Conservation (phyloP, 2,113 vertebrate genomes). For the Seriola dumerili region DNA sequence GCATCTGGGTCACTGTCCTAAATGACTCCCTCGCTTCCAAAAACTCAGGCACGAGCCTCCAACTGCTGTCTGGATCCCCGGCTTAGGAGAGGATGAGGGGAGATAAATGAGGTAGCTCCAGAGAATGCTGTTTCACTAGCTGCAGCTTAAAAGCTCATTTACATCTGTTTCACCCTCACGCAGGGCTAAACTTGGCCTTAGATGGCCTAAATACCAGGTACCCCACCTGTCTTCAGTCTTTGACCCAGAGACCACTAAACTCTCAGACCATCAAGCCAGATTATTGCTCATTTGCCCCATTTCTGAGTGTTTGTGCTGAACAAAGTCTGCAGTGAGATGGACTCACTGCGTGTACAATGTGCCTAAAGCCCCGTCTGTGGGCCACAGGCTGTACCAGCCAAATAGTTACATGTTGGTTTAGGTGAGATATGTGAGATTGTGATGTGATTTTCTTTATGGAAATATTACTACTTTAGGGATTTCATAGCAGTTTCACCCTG, state of each 20-base stretch:
- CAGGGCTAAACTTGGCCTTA: constrained; percentile 55
- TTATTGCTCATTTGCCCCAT: background rate
- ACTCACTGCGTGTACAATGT: background rate
- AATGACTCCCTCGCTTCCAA: constrained; percentile 54
- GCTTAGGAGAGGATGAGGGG: constrained; percentile 76
- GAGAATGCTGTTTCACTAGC: constrained; percentile 71
- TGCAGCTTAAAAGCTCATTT: constrained; percentile 81
- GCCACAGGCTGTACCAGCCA: background rate
- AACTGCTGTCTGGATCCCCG: constrained; percentile 66
- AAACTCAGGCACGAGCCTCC: constrained; percentile 58
- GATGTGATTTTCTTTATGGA: background rate
- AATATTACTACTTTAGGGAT: background rate
- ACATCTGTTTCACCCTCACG: constrained; percentile 70
- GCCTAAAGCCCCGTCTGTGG: background rate
- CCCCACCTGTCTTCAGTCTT: constrained; percentile 69
- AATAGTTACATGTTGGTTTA: background rate
- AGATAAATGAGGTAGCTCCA: constrained; percentile 74
- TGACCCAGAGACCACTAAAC: constrained; percentile 17
- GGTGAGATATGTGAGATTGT: background rate
- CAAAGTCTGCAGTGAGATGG: constrained; percentile 19
- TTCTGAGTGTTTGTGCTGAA: background rate
- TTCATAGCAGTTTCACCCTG: background rate
- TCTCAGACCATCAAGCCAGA: constrained; percentile 20
- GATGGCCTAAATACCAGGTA: constrained; percentile 66
- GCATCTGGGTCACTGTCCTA: constrained; percentile 56